Base-by-base conservation (phyloP, 1,140 invertebrate genomes). In the Neodiprion virginianus region DNA sequence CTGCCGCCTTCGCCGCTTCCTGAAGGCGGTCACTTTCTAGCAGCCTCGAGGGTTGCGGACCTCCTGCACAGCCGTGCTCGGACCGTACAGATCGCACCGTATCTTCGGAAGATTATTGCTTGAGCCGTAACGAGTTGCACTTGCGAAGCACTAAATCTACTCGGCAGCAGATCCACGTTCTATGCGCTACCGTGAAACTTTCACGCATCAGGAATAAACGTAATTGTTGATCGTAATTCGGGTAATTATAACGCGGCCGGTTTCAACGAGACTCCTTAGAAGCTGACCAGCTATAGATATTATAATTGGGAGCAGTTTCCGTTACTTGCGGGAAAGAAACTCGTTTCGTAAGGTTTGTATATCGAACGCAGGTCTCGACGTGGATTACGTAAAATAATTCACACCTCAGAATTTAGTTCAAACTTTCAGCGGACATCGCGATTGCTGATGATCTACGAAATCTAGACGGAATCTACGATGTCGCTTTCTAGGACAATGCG, bases 1-100 rank as follows among this genome's bases (percentile, higher is more conserved):
- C 8, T 61, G 14, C 14, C 7, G 40, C 67, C 28, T 40, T 40
- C 11, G 17, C 67, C 17, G 77, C 75, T 80, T 76, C 75, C 77
- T 79, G 77, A 76, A 77, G 72, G 77, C 76, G 79, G 75, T 74
- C 75, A 78, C 80, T 79, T 81, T 81, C 78, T 81, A 78, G 77
- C 76, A 72, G 75, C 78, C 65, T 67, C 49, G 77, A 75, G 77
- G 80, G 74, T 76, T 77, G 75, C 78, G 79, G 75, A 65, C 74
- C 78, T 74, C 74, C 72, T 76, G 72, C 53, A 12, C 4, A 61
- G 53, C 53, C n/a, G 5, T 3, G 28, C 28, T 40, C 28, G 12
- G 71, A 78, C 5, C 8, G 8, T 75, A 74, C 69, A 75, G 73
- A 78, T 78, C 77, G 76, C 71, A 68, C 73, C 76, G 74, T 71